A percentile compares a stretch with the other conserved stretches of the same genome.
phyloP scores from a whole-genome alignment of 2,113 vertebrate genomes.

The Anguilla rostrata region DNA sequence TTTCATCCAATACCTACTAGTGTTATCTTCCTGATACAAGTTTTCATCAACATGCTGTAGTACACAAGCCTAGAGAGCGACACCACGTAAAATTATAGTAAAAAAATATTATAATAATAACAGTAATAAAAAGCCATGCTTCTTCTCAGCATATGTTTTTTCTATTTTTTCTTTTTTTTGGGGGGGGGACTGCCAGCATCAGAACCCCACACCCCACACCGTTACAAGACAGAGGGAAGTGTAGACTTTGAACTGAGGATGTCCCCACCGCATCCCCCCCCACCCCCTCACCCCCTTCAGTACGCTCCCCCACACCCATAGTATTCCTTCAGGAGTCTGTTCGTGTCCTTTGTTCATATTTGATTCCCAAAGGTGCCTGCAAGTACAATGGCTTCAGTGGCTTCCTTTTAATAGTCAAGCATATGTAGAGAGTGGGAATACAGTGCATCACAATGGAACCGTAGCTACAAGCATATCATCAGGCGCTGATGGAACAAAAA shows the following conservation, averaged over 20 bases:
- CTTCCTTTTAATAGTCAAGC: constrained; percentile 49
- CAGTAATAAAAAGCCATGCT: not conserved
- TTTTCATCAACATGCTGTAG: constrained; percentile 16
- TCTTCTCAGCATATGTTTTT: not conserved
- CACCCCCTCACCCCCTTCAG: constrained; percentile 19
- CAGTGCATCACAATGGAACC: constrained; percentile 23
- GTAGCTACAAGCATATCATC: constrained; percentile 35
- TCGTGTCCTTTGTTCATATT: constrained; percentile 58
- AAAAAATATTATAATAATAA: not conserved
- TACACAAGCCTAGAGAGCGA: not conserved
- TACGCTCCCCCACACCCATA: constrained; percentile 18
- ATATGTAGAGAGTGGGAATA: constrained; percentile 42
- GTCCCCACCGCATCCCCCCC: constrained; percentile 43
- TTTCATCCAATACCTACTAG: not conserved
- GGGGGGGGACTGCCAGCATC: not conserved
- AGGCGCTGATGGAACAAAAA: constrained; percentile 16
- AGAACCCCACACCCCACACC: constrained; percentile 36
- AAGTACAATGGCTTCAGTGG: constrained; percentile 27
- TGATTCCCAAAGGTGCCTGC: constrained; percentile 56
- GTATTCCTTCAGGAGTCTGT: constrained; percentile 23
- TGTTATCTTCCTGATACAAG: constrained; percentile 9
- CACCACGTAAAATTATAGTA: constrained; percentile 2
- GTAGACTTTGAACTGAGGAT: constrained; percentile 56
- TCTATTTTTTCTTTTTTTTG: not conserved
- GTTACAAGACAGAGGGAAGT: constrained; percentile 11